Base-by-base conservation (phyloP, 2,888 invertebrate species). In the Cepaea hortensis region DNA sequence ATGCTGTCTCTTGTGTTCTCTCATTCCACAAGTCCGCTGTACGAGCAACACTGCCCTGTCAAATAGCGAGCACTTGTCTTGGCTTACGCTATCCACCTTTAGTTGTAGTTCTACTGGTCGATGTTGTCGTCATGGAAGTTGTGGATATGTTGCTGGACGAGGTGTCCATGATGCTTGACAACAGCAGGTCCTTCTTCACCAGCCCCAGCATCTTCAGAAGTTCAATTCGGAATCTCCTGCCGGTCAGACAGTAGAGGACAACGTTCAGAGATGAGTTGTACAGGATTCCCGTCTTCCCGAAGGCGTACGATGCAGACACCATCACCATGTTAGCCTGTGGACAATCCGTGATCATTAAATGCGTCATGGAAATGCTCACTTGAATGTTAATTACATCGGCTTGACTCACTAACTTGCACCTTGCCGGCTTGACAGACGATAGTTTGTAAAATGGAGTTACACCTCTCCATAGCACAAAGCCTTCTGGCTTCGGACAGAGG, bases 251-350 rank as follows among this genome's bases (percentile, higher is more conserved):
- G 82, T 88, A 88, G 73, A 88, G 85, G 11, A 87, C n/a, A 70
- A 88, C 87, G 86, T 88, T 87, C 77, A 92, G 89, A 46, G 92
- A 91, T 11, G 93, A 92, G 88, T 93, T 93, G 89, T 92, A 90
- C 61, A 93, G 88, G 15, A 92, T 89, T 0, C 92, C 92, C 23
- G 90, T 90, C 65, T 91, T 91, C 48, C 91, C 92, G 18, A 91
- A 88, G 11, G 91, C 88, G 79, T 89, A 91, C 3, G 92, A 89
- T 35, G 91, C 90, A 68, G 88, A 85, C 3, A 92, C 91, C 50
- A 91, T 87, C 11, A 87, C 72, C 76, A 84, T 85, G 88, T 91
- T 88, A 1, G 90, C 90, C 91, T 91, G 87, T 76, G 46, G 61
- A 20, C 5, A 55, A 20, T 13, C 5, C 18, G 13, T 15, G 18